A percentile compares a stretch with the other conserved stretches of the same genome.
Conservation (phyloP, 1,140 invertebrate genomes). For the Oncopeltus fasciatus region DNA sequence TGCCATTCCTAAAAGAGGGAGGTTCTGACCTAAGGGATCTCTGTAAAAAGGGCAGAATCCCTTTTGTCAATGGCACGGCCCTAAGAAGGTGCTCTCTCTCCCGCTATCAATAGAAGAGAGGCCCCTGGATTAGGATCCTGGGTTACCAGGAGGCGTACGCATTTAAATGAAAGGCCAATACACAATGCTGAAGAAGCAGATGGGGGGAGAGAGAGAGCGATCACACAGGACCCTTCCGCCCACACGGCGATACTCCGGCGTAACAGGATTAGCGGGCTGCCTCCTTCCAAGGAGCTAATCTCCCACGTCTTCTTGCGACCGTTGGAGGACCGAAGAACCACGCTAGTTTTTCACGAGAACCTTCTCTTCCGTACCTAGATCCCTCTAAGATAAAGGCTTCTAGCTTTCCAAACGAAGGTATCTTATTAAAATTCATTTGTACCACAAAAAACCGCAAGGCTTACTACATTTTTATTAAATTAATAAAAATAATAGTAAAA, state of each 20-base stretch:
- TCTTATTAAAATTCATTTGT: too few species aligned
- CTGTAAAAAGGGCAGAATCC: not conserved
- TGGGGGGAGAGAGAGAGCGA: not conserved
- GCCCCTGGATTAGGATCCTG: not conserved
- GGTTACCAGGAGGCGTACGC: not conserved
- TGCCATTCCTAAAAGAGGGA: too few species aligned
- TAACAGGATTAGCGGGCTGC: conserved; percentile 3
- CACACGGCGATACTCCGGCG: not conserved
- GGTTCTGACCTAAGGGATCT: not conserved
- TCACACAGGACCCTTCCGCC: not conserved
- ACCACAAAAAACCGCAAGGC: too few species aligned
- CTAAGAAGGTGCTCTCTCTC: not conserved
- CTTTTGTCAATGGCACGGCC: not conserved
- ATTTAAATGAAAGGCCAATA: conserved; percentile 6
- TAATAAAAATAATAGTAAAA: too few species aligned
- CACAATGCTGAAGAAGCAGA: not conserved
- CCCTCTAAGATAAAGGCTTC: too few species aligned
- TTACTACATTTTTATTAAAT: too few species aligned
- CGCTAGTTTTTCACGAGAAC: too few species aligned
- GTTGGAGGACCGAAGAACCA: too few species aligned
- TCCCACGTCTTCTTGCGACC: too few species aligned
- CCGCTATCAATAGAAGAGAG: conserved; percentile 6
- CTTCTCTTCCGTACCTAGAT: too few species aligned
- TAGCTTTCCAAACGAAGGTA: too few species aligned
- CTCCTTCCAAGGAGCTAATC: too few species aligned